Conservation (phyloP, 2,888 invertebrate genomes). For the Philhelius pedissequus region DNA sequence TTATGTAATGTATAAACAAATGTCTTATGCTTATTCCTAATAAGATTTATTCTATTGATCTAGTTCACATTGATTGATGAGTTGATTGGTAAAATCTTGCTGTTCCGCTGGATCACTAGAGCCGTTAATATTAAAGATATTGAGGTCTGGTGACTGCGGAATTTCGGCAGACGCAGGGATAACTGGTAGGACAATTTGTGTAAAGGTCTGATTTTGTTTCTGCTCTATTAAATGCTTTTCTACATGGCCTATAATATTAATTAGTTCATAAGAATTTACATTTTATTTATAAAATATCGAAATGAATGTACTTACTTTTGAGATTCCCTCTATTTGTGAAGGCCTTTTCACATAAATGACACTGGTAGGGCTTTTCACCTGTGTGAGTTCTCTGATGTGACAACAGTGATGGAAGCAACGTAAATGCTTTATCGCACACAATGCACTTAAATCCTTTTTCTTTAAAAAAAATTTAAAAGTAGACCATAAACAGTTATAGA, state of each 20-base stretch:
- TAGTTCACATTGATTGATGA: conserved; percentile 9
- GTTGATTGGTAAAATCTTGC: conserved; percentile 28
- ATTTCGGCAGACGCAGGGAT: conserved; percentile 31
- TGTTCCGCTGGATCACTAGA: conserved; percentile 4
- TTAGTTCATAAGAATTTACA: not conserved
- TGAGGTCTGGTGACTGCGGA: conserved; percentile 1
- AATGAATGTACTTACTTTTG: conserved; percentile 26
- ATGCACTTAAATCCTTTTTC: conserved; percentile 60
- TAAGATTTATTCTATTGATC: conserved; percentile 20
- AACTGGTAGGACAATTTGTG: conserved; percentile 55
- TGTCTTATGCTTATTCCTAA: not conserved
- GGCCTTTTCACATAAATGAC: conserved; percentile 52
- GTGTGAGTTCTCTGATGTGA: conserved; percentile 62
- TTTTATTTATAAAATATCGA: not conserved
- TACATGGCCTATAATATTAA: conserved; percentile 41
- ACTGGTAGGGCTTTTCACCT: conserved; percentile 54
- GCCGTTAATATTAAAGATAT: conserved; percentile 29
- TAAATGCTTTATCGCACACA: conserved; percentile 58
- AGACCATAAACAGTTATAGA: not conserved
- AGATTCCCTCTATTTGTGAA: conserved; percentile 55
- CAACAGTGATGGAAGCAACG: conserved; percentile 37
- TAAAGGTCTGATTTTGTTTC: conserved; percentile 61
- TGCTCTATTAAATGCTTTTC: conserved; percentile 60
- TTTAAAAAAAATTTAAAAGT: not conserved
- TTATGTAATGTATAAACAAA: not conserved